Conservation (phyloP, 2,888 invertebrate genomes). For the Ypsolopha sequella region DNA sequence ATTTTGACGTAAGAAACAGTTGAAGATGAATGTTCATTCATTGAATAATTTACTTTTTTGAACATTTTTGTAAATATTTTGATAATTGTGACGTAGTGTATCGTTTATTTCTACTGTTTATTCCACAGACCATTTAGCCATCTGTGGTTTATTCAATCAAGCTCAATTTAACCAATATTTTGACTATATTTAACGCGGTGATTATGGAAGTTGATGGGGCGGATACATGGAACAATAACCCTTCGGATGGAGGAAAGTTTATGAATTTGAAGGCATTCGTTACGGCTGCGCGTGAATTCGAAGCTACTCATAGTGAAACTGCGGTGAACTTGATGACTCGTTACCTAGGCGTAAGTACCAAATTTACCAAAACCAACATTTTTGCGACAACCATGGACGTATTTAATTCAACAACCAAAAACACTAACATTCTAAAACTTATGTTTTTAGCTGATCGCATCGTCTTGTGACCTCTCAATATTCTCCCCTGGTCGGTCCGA, state of each 20-base stretch:
- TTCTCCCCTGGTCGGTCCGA: constrained; percentile 76
- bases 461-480: constrained; percentile 73
- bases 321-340: constrained; percentile 64
- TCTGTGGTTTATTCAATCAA: neutral
- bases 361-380: neutral
- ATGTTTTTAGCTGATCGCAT: constrained; percentile 71
- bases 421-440: neutral
- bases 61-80: constrained; percentile 20
- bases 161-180: neutral
- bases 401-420: no score
- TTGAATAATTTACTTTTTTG: constrained; percentile 15
- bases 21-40: constrained; percentile 45
- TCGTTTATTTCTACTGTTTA: no score
- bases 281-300: constrained; percentile 61
- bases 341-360: constrained; percentile 53
- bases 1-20: constrained; percentile 40
- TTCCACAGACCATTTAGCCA: no score
- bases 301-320: constrained; percentile 62
- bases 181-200: neutral
- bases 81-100: neutral
- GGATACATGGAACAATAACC: constrained; percentile 35
- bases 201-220: constrained; percentile 52
- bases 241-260: constrained; percentile 49
- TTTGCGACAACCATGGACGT: no score
- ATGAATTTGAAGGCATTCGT: constrained; percentile 66